A percentile compares a stretch with the other conserved stretches of the same genome.
Evolutionary conservation across 2,888 invertebrate genomes (phyloP).

Genomic region (Tethea ocularis): DNA sequence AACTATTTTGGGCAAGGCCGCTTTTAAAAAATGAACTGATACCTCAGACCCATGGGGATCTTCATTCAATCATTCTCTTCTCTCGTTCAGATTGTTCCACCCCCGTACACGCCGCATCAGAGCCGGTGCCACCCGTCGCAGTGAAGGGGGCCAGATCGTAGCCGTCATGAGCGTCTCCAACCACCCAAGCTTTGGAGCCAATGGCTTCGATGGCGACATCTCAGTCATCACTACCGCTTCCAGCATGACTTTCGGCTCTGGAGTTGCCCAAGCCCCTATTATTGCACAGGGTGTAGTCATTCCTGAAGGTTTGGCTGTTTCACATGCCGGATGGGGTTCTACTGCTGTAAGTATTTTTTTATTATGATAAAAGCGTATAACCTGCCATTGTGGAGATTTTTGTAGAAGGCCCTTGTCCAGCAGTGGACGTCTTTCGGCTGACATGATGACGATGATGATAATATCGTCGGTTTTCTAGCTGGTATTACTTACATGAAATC

Average conservation of each 20-base stretch:
- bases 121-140: not conserved
- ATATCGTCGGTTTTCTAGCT: too few relatives aligned
- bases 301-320: slow-evolving; percentile 21
- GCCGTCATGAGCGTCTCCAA: slow-evolving; percentile 18
- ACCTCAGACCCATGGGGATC: too few relatives aligned
- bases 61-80: too few relatives aligned
- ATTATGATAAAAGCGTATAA: too few relatives aligned
- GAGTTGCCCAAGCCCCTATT: slow-evolving; percentile 17
- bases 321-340: slow-evolving; percentile 36
- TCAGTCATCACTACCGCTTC: slow-evolving; percentile 39
- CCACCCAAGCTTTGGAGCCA: slow-evolving; percentile 36
- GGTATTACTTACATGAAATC: too few relatives aligned
- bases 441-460: too few relatives aligned
- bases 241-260: slow-evolving; percentile 12
- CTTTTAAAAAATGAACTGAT: too few relatives aligned
- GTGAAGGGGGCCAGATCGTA: not conserved
- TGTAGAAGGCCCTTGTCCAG: too few relatives aligned
- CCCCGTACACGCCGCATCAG: not conserved
- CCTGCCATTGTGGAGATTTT: too few relatives aligned
- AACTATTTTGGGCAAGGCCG: too few relatives aligned
- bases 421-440: too few relatives aligned
- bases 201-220: slow-evolving; percentile 47
- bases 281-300: slow-evolving; percentile 18
- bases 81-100: not conserved
- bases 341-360: slow-evolving; percentile 24